Base-by-base conservation (phyloP, 2,888 invertebrate species). In the Clanis bilineata region DNA sequence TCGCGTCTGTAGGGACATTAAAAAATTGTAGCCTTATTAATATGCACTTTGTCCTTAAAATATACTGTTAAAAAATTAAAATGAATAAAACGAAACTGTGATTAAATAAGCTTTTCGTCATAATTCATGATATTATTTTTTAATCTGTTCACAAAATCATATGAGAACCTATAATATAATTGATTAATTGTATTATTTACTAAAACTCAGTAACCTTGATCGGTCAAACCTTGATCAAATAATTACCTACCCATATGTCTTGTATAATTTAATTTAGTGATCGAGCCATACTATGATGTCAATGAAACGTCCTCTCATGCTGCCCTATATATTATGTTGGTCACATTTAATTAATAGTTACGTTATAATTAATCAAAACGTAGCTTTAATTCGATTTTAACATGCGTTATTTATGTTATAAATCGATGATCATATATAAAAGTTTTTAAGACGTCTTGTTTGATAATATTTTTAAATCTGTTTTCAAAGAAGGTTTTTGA, bases 141-240 rank as follows among this genome's bases (percentile, higher is more conserved):
- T 51, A 32, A 51, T 51, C 4, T 25, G 32, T 51, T 51, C 32
- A 28, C 18, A 51, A 18, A 32, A 18, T 32, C 18, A 32, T 9
- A 12, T 3, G 10, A 32, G 10, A 18, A 18, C 18, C 18, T 32
- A 47, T 47, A 25, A 47, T 47, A 25, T 47, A 45, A 38, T 58
- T 51, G 39, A 58, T 58, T 39, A 58, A 58, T 58, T 58, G 39
- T 28, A 38, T 51, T 38, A 39, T 51, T 51, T 51, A 51, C 7
- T 58, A 39, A 47, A 21, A 23, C 25, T 15, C 23, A 10, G 10
- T 47, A 47, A 47, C 58, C 47, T 58, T 39, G 51, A 15, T 21
- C 23, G 25, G 10, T 23, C 7, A 18, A 38, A 38, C 47, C 47
- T 39, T 47, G 58, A 10, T 39, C 10, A 45, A 25, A 38, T 39